These are phyloP conservation scores for Mimas tiliae DNA, from an alignment of 2,888 invertebrate species.

Conservation along the genomic window DNA sequence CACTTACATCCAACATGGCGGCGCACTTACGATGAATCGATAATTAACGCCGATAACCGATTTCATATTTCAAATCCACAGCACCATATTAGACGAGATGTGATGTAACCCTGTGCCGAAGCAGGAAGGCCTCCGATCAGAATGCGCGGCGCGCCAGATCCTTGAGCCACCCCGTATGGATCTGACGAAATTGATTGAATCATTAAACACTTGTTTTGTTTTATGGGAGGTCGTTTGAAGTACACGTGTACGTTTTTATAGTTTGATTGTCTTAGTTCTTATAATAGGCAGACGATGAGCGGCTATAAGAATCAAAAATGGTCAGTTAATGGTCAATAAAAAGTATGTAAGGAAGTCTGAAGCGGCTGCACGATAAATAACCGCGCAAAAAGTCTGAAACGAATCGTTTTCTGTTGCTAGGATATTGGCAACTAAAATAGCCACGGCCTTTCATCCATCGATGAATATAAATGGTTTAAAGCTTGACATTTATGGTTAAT, in stretches of 20 bases:
- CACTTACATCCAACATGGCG: constrained; percentile 79
- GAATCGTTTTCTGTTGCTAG: constrained; percentile 13
- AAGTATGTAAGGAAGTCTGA: constrained; percentile 28
- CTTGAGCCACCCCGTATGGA: constrained; percentile 67
- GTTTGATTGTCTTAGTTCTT: constrained; percentile 61
- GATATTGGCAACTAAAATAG: constrained; percentile 12
- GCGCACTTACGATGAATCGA: constrained; percentile 78
- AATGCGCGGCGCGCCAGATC: constrained; percentile 62
- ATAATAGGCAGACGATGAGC: constrained; percentile 47
- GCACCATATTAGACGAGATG: constrained; percentile 66
- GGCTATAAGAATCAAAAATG: constrained; percentile 35
- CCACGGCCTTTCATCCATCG: background rate
- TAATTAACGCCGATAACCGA: constrained; percentile 79
- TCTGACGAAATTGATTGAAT: constrained; percentile 58
- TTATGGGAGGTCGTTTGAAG: constrained; percentile 66
- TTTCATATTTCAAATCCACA: constrained; percentile 79
- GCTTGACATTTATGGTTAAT: background rate
- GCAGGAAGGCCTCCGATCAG: constrained; percentile 57
- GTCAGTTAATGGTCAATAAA: constrained; percentile 33
- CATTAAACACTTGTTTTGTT: constrained; percentile 62
- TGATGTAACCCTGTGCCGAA: constrained; percentile 76
- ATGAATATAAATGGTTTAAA: background rate
- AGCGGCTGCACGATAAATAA: constrained; percentile 24
- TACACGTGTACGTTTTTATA: constrained; percentile 63
- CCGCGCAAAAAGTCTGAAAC: constrained; percentile 24